Conservation (phyloP, 2,113 vertebrate genomes). For the Alligator mississippiensis region DNA sequence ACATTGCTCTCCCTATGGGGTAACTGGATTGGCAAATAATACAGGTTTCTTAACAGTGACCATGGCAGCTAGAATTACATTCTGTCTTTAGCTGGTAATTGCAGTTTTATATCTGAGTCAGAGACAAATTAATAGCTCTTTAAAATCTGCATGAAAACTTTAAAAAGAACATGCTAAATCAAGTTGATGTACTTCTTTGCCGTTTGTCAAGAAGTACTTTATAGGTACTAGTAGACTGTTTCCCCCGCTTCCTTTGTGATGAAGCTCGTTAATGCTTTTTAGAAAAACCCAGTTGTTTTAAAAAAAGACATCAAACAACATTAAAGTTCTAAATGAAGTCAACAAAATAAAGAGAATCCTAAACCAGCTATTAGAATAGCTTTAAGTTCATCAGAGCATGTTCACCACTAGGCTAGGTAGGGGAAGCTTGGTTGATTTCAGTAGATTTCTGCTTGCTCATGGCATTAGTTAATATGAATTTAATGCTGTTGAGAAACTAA, state of each 20-base stretch:
- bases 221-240: neutral
- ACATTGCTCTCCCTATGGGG: slow-evolving; percentile 1
- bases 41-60: slow-evolving; percentile 14
- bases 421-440: neutral
- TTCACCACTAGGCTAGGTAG: neutral
- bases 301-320: neutral
- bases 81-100: slow-evolving; percentile 31
- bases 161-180: slow-evolving; percentile 1
- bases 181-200: neutral
- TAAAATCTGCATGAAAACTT: slow-evolving; percentile 9
- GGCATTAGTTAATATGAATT: neutral
- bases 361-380: neutral
- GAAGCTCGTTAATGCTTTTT: slow-evolving; percentile 20
- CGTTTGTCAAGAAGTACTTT: neutral
- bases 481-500: neutral
- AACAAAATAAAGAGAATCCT: neutral
- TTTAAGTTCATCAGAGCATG: neutral
- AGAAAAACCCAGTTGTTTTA: neutral
- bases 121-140: slow-evolving; percentile 22
- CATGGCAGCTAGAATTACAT: slow-evolving; percentile 23
- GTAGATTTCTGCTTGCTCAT: neutral
- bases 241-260: neutral
- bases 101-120: neutral
- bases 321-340: neutral
- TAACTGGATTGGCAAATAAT: slow-evolving; percentile 20